These are phyloP conservation scores for Onthophagus sagittarius DNA, from an alignment of 2,888 invertebrate species.

Conservation along the genomic window DNA sequence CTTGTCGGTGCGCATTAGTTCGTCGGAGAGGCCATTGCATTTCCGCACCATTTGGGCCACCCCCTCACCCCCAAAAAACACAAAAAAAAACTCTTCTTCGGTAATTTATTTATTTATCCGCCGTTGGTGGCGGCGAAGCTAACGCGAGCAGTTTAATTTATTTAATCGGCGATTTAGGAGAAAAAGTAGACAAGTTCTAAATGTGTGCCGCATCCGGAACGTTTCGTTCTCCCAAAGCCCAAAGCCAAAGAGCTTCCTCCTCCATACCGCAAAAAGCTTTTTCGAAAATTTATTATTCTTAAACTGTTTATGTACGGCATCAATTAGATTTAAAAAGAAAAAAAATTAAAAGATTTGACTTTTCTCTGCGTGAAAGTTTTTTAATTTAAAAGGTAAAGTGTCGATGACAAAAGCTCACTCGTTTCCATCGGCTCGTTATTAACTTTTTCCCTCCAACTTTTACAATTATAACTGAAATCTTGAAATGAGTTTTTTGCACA, in stretches of 20 bases:
- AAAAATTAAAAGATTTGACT: neutral
- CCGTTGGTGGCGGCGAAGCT: neutral
- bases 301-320: neutral
- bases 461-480: neutral
- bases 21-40: slow-evolving; percentile 6
- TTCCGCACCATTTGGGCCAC: neutral
- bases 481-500: neutral
- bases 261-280: neutral
- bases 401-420: slow-evolving; percentile 1
- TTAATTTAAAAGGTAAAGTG: neutral
- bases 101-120: slow-evolving; percentile 14
- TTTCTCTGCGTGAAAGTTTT: neutral
- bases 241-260: neutral
- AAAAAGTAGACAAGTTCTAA: neutral
- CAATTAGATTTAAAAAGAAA: neutral
- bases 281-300: neutral
- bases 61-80: neutral
- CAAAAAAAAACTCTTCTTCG: neutral
- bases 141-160: slow-evolving; percentile 5
- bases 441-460: neutral
- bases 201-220: neutral
- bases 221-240: neutral
- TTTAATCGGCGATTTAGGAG: slow-evolving; percentile 10
- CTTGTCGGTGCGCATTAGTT: slow-evolving; percentile 9
- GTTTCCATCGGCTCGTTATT: neutral